phyloP scores from a whole-genome alignment of 2,888 invertebrate species.

The Melangyna quadrimaculata region DNA sequence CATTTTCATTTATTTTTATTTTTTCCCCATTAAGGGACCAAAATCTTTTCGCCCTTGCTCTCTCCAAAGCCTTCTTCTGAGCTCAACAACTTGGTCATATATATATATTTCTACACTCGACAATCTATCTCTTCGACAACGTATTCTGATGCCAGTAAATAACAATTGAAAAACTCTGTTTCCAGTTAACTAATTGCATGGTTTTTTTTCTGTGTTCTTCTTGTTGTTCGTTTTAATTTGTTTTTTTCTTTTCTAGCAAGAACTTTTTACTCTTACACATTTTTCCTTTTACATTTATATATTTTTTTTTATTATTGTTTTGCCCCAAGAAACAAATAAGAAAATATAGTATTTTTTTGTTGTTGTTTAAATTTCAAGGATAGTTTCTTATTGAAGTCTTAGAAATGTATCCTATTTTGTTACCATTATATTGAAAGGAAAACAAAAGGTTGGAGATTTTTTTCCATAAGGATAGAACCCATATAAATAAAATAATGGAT shows the following conservation, averaged over 20 bases:
- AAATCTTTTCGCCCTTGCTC: no score
- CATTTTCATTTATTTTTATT: no score
- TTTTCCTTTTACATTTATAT: neutral
- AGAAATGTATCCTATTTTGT: neutral
- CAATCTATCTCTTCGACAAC: neutral
- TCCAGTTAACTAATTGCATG: neutral
- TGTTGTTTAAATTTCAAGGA: neutral
- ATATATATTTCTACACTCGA: neutral
- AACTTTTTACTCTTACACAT: neutral
- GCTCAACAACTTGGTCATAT: neutral
- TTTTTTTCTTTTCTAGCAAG: neutral
- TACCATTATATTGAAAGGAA: neutral
- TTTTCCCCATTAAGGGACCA: no score
- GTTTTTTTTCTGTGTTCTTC: neutral
- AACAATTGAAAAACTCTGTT: slow-evolving; percentile 6
- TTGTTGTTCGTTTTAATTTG: neutral
- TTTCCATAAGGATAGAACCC: neutral
- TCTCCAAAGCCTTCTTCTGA: neutral
- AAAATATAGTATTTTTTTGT: neutral
- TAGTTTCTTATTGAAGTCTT: slow-evolving; percentile 1
- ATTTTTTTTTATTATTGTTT: neutral
- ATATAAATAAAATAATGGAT: neutral
- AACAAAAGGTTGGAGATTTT: neutral
- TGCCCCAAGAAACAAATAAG: neutral
- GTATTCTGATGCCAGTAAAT: neutral